phyloP scores from a whole-genome alignment of 2,797 vertebrate genomes.

The Chelon auratus region DNA sequence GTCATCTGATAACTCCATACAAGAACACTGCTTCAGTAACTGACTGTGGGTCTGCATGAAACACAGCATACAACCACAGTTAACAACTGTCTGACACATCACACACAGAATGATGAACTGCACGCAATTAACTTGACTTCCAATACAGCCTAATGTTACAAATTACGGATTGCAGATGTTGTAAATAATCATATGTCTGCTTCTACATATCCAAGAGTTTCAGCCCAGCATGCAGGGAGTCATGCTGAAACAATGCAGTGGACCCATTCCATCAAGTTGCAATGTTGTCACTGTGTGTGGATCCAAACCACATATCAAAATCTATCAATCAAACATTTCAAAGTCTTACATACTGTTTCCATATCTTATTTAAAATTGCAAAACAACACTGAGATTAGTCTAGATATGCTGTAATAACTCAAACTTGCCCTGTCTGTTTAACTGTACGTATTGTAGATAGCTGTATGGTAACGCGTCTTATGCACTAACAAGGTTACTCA shows the following conservation, averaged over 20 bases:
- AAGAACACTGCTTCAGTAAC: conserved; percentile 1
- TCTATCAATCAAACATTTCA: not conserved
- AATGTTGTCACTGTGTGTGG: not conserved
- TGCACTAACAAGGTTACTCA: conserved; percentile 35
- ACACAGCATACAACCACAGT: not conserved
- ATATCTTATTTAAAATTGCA: not conserved
- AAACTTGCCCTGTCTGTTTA: not conserved
- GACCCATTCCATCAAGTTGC: conserved; percentile 46
- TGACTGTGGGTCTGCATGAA: not conserved
- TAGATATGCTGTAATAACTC: not conserved
- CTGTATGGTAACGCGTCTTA: not conserved
- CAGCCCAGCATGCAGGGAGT: conserved; percentile 73
- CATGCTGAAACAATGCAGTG: conserved; percentile 71
- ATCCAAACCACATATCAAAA: not conserved
- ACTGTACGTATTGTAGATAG: too few relatives aligned
- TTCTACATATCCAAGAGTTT: conserved; percentile 37
- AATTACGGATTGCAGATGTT: not conserved
- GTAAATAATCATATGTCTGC: not conserved
- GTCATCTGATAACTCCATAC: not conserved
- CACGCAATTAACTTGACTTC: not conserved
- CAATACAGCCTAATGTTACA: conserved; percentile 2
- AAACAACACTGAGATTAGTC: not conserved
- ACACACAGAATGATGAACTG: not conserved
- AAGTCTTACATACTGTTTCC: not conserved
- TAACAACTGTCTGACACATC: conserved; percentile 3